Evolutionary conservation across 1,140 invertebrate species (phyloP).

Genomic region (Aradophagus sp.): DNA sequence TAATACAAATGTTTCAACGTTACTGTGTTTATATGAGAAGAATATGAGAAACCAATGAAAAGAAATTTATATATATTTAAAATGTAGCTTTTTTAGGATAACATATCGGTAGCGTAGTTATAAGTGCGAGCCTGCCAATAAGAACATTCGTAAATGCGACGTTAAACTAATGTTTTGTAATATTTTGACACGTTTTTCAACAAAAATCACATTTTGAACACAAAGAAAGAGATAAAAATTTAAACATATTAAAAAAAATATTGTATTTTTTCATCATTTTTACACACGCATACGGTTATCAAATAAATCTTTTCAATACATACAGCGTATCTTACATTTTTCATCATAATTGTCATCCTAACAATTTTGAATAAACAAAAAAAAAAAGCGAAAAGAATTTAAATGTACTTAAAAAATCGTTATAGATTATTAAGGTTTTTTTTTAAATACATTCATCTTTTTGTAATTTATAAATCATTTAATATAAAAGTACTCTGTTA

Average conservation of each 20-base stretch:
- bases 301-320: constrained; percentile 54
- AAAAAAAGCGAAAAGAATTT: too few species aligned
- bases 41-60: constrained; percentile 18
- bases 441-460: too few species aligned
- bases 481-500: too few species aligned
- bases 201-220: constrained; percentile 34
- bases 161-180: constrained; percentile 58
- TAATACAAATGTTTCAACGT: constrained; percentile 66
- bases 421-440: too few species aligned
- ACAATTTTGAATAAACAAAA: too few species aligned
- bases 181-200: constrained; percentile 44
- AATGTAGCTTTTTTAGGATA: constrained; percentile 64
- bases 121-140: constrained; percentile 59
- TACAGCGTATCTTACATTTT: constrained; percentile 38
- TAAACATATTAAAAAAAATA: constrained; percentile 40
- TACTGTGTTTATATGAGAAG: constrained; percentile 65
- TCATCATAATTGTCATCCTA: constrained; percentile 37
- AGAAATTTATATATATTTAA: constrained; percentile 7
- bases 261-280: constrained; percentile 56
- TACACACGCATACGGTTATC: constrained; percentile 52
- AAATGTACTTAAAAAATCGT: too few species aligned
- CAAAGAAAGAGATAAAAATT: constrained; percentile 2
- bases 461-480: too few species aligned
- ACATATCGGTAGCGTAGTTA: constrained; percentile 67
- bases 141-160: constrained; percentile 55